phyloP scores from a whole-genome alignment of 2,888 invertebrate species.

The Coleophora deauratella region DNA sequence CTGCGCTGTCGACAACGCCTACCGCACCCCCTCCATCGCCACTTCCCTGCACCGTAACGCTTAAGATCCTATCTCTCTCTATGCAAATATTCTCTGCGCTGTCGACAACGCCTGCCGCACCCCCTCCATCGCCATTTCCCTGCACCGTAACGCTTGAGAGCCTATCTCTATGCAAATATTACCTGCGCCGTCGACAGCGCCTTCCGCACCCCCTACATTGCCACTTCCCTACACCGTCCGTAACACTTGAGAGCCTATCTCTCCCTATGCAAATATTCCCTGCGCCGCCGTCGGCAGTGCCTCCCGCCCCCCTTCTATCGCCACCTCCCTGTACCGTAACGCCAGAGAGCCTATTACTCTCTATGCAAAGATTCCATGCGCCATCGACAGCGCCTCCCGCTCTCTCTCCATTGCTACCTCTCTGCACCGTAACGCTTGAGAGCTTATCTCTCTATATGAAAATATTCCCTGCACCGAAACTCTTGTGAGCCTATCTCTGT shows the following conservation, averaged over 20 bases:
- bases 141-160: conserved; percentile 41
- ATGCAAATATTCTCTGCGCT: too few relatives aligned
- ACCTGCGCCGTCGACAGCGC: conserved; percentile 91
- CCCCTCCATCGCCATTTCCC: conserved; percentile 84
- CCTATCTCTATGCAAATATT: too few relatives aligned
- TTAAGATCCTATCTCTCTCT: too few relatives aligned
- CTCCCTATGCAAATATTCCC: too few relatives aligned
- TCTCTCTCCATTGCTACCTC: conserved; percentile 83
- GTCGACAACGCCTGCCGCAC: too few relatives aligned
- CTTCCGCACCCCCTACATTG: conserved; percentile 87
- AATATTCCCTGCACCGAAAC: too few relatives aligned
- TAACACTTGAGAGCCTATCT: too few relatives aligned
- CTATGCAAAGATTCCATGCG: too few relatives aligned
- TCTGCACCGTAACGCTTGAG: conserved; percentile 59
- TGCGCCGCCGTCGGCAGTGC: too few relatives aligned
- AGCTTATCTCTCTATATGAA: too few relatives aligned
- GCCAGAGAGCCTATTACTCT: too few relatives aligned
- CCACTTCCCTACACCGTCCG: conserved; percentile 78
- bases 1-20: conserved; percentile 90
- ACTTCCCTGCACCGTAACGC: conserved; percentile 73
- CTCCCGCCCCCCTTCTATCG: conserved; percentile 87
- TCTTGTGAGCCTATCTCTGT: conserved; percentile 88
- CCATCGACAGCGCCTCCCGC: too few relatives aligned
- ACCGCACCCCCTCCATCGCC: conserved; percentile 86
- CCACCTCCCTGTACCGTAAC: conserved; percentile 75